Percentiles rank a stretch among this genome's conserved stretches.
phyloP scores from a whole-genome alignment of 2,113 vertebrate genomes.

The Poeciliopsis turrubarensis region DNA sequence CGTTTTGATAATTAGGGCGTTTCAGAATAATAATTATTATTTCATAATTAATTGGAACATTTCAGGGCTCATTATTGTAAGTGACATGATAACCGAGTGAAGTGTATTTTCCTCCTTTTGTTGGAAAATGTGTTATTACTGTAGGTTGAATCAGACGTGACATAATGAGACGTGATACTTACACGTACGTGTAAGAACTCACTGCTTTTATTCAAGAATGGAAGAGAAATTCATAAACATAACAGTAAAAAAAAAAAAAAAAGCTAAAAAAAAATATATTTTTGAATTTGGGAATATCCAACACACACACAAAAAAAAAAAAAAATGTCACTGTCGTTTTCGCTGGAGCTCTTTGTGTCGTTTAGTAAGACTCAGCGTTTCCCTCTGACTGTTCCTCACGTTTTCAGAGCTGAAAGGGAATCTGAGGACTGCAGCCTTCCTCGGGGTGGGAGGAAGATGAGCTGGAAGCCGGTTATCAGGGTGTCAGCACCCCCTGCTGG shows the following conservation, averaged over 20 bases:
- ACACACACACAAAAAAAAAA: too few species aligned
- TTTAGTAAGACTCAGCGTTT: slow-evolving; percentile 27
- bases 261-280: not conserved
- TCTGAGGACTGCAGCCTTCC: slow-evolving; percentile 30
- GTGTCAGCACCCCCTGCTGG: slow-evolving; percentile 97
- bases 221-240: not conserved
- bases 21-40: slow-evolving; percentile 63
- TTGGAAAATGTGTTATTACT: not conserved
- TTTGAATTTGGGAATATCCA: too few species aligned
- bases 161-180: slow-evolving; percentile 10
- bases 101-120: slow-evolving; percentile 6
- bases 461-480: slow-evolving; percentile 77
- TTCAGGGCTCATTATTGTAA: slow-evolving; percentile 32
- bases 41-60: slow-evolving; percentile 56
- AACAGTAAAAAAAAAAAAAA: not conserved
- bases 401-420: slow-evolving; percentile 30
- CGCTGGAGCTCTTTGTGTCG: not conserved
- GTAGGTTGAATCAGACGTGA: slow-evolving; percentile 11
- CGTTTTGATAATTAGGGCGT: slow-evolving; percentile 59
- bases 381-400: slow-evolving; percentile 18
- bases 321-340: not conserved
- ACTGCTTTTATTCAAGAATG: not conserved
- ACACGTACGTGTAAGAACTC: slow-evolving; percentile 11
- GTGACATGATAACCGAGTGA: slow-evolving; percentile 45
- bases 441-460: slow-evolving; percentile 19